Evolutionary conservation across 1,140 invertebrate genomes (phyloP).

Genomic region (Polypedilum vanderplanki): DNA sequence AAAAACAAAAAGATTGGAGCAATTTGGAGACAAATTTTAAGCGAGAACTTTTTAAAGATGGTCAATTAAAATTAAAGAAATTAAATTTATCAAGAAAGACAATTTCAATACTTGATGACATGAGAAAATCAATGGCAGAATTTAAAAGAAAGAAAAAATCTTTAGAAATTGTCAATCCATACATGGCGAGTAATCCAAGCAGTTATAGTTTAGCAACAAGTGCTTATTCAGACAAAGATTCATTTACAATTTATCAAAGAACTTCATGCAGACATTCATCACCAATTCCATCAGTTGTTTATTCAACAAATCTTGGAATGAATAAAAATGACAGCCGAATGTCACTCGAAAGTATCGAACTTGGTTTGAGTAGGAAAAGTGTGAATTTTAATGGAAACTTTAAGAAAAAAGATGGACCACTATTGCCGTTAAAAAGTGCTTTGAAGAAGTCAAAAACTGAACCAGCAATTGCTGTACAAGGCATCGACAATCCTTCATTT

Average conservation of each 20-base stretch:
- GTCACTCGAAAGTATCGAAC: background rate
- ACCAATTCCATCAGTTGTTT: background rate
- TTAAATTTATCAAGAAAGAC: constrained; percentile 20
- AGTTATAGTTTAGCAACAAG: background rate
- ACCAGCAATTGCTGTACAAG: background rate
- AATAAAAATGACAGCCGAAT: background rate
- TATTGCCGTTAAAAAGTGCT: background rate
- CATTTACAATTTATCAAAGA: constrained; percentile 19
- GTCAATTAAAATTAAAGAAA: constrained; percentile 27
- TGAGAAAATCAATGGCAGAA: constrained; percentile 11
- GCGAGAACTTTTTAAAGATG: constrained; percentile 39
- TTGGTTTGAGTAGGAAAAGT: background rate
- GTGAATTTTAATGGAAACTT: background rate
- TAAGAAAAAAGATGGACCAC: background rate
- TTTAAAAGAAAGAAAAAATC: background rate
- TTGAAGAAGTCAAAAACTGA: background rate
- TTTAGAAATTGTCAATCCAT: background rate
- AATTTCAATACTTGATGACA: background rate
- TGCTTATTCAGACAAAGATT: background rate
- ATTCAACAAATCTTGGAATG: background rate
- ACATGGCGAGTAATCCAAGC: background rate
- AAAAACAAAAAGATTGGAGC: constrained; percentile 34
- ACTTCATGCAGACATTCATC: background rate
- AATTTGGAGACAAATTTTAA: constrained; percentile 41
- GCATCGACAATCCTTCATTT: background rate